phyloP scores from a whole-genome alignment of 2,888 invertebrate species.

The Lucinisca nassula region DNA sequence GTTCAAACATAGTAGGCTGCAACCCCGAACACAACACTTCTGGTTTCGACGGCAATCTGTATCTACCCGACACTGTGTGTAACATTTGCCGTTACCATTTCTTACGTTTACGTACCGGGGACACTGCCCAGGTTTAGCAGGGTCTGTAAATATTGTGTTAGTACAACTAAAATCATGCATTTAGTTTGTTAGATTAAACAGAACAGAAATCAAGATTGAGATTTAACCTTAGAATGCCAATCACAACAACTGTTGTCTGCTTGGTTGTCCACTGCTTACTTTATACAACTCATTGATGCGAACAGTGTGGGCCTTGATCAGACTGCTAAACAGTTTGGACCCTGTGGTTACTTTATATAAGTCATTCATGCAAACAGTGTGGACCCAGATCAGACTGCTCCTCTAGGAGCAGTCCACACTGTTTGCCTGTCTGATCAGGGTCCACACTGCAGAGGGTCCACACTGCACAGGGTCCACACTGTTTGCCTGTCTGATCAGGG shows the following conservation, averaged over 20 bases:
- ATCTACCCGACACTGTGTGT: conserved; percentile 57
- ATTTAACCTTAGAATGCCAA: too few species aligned
- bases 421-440: neutral
- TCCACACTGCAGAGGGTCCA: too few species aligned
- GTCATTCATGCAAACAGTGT: neutral
- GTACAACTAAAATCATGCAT: neutral
- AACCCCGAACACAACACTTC: conserved; percentile 64
- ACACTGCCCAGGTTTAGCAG: conserved; percentile 17
- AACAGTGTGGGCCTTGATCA: too few species aligned
- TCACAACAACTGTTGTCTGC: too few species aligned
- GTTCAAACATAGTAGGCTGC: conserved; percentile 57
- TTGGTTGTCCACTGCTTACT: too few species aligned
- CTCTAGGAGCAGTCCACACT: neutral
- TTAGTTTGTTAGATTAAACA: too few species aligned
- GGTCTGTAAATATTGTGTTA: conserved; percentile 18
- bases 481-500: neutral
- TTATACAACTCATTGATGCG: too few species aligned
- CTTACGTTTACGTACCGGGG: conserved; percentile 5
- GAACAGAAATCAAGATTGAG: too few species aligned
- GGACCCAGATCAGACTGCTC: neutral
- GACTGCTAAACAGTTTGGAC: too few species aligned
- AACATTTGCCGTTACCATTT: conserved; percentile 25
- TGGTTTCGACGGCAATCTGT: conserved; percentile 52
- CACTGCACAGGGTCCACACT: neutral
- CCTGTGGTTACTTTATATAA: too few species aligned